Conservation (phyloP, 2,888 invertebrate species). For the Uloborus plumipes region DNA sequence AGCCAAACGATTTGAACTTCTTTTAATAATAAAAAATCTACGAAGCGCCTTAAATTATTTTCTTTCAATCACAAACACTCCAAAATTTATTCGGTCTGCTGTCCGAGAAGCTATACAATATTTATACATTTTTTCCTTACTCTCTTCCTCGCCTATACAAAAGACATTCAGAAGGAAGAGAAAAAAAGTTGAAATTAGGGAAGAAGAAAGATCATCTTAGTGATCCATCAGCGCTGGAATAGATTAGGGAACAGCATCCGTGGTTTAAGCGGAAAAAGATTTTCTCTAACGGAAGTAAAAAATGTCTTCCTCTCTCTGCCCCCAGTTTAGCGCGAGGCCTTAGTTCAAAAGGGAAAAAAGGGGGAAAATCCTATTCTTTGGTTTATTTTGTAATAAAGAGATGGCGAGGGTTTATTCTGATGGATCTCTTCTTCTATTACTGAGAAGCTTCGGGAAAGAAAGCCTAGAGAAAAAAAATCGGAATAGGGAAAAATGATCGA, state of each 20-base stretch:
- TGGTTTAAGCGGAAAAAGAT: slow-evolving; percentile 10
- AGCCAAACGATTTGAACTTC: too few species aligned
- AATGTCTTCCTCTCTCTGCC: too few species aligned
- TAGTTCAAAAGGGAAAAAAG: background rate
- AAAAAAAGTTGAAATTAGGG: background rate
- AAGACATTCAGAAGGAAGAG: background rate
- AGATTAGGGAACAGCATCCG: slow-evolving; percentile 6
- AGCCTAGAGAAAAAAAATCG: too few species aligned
- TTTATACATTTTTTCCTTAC: background rate
- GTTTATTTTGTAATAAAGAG: too few species aligned
- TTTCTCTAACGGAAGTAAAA: background rate
- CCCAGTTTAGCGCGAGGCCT: too few species aligned
- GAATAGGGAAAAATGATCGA: too few species aligned
- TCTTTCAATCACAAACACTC: slow-evolving; percentile 5
- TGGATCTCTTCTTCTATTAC: too few species aligned
- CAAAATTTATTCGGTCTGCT: background rate
- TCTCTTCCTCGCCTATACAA: background rate
- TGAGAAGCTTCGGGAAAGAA: too few species aligned
- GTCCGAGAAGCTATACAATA: background rate
- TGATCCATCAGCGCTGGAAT: slow-evolving; percentile 2
- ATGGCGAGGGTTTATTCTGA: too few species aligned
- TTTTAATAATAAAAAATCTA: too few species aligned
- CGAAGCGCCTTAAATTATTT: background rate
- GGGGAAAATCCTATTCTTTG: background rate
- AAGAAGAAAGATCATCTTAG: background rate